phyloP scores from a whole-genome alignment of 1,140 invertebrate species.

The Eupristina koningsbergeri region DNA sequence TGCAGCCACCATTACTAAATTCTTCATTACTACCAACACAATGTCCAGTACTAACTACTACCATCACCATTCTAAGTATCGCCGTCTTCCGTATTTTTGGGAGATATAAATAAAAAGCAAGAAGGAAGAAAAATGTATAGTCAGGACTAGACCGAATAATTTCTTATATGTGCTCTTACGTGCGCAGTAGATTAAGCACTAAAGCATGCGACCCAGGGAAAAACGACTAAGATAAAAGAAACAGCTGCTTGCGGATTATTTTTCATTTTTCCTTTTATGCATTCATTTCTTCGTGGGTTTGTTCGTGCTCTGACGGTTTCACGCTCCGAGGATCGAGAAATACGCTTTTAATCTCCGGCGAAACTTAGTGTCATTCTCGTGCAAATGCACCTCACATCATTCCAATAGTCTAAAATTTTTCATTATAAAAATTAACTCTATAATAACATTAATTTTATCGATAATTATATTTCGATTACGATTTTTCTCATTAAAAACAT shows the following conservation, averaged over 20 bases:
- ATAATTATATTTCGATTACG: background rate
- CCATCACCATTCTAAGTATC: background rate
- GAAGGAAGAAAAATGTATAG: background rate
- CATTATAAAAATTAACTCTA: background rate
- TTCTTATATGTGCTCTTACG: slow-evolving; percentile 19
- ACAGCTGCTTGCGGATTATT: slow-evolving; percentile 6
- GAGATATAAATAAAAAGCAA: background rate
- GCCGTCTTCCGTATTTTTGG: background rate
- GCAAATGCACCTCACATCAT: background rate
- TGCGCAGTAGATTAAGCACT: background rate
- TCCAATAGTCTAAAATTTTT: background rate
- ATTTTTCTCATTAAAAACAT: background rate
- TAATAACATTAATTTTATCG: background rate
- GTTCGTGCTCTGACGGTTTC: slow-evolving; percentile 49
- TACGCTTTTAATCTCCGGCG: slow-evolving; percentile 51
- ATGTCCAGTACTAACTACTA: background rate
- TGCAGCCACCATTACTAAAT: background rate
- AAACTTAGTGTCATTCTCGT: background rate
- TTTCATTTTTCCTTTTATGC: background rate
- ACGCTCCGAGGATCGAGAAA: slow-evolving; percentile 56
- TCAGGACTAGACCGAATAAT: slow-evolving; percentile 1
- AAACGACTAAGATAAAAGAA: background rate
- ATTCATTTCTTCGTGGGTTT: background rate
- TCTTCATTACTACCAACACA: background rate
- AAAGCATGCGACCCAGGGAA: background rate